Evolutionary conservation across 2,797 vertebrate genomes (phyloP).

Genomic region (Arrhamphus sclerolepis): DNA sequence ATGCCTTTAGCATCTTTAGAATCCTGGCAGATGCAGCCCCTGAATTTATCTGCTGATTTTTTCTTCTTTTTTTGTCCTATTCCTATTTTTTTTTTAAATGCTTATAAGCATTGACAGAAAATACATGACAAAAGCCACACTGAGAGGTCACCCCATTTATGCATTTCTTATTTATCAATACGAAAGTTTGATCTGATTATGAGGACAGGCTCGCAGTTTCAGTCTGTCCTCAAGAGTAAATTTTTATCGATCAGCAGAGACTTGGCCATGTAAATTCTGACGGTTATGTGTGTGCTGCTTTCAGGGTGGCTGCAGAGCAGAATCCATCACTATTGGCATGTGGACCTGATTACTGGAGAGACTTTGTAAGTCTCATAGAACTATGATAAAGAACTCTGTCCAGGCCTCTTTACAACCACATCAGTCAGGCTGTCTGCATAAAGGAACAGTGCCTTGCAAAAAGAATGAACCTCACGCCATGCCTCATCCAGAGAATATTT

Average conservation of each 20-base stretch:
- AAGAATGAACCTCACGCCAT: constrained; percentile 10
- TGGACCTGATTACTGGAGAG: constrained; percentile 76
- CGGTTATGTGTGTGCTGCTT: constrained; percentile 72
- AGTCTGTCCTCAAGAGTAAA: constrained; percentile 69
- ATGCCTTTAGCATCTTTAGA: constrained; percentile 32
- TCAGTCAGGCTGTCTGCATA: constrained; percentile 77
- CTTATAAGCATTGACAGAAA: constrained; percentile 23
- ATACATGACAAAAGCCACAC: constrained; percentile 8
- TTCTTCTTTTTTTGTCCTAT: constrained; percentile 5
- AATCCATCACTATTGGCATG: constrained; percentile 84
- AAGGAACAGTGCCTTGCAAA: constrained; percentile 48
- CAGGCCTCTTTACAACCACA: constrained; percentile 74
- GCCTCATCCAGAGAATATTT: constrained; percentile 24
- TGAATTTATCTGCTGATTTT: constrained; percentile 19
- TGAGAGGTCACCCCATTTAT: constrained; percentile 30
- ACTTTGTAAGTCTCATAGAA: constrained; percentile 76
- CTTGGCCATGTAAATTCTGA: constrained; percentile 75
- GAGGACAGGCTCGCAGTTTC: constrained; percentile 46
- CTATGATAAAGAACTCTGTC: constrained; percentile 81
- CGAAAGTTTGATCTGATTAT: constrained; percentile 60
- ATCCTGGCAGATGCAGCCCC: constrained; percentile 14
- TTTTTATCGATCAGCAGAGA: constrained; percentile 74
- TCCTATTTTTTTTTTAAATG: constrained; percentile 3
- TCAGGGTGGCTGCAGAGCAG: constrained; percentile 47
- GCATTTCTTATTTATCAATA: constrained; percentile 51